Percentiles rank a stretch among this genome's conserved stretches.
Evolutionary conservation across 2,113 vertebrate genomes (phyloP).

Genomic region (Bufo bufo): DNA sequence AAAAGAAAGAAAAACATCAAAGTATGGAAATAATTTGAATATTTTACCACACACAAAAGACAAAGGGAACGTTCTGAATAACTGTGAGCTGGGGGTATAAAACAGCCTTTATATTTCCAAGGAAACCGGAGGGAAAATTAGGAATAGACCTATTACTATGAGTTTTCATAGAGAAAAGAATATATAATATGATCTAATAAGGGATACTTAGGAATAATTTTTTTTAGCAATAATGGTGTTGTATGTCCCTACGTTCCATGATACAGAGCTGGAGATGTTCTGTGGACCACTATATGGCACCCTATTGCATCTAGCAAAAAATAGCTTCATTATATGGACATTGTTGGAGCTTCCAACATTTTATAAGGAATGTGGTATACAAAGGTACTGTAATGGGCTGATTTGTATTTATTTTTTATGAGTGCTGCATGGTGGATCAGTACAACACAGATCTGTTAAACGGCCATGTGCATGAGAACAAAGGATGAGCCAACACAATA

Average conservation of each 20-base stretch:
- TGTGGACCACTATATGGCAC: not conserved
- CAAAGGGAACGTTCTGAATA: not conserved
- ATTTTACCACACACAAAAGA: constrained; percentile 36
- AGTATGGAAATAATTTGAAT: constrained; percentile 29
- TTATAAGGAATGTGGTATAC: too few relatives aligned
- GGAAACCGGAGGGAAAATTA: not conserved
- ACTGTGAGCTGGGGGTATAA: not conserved
- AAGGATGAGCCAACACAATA: too few relatives aligned
- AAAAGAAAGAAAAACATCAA: not conserved
- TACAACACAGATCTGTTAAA: too few relatives aligned
- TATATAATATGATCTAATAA: not conserved
- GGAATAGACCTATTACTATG: not conserved
- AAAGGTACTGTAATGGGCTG: too few relatives aligned
- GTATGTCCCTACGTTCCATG: not conserved
- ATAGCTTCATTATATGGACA: too few relatives aligned
- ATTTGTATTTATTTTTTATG: too few relatives aligned
- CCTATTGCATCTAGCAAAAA: too few relatives aligned
- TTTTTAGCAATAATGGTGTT: not conserved
- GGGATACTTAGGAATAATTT: not conserved
- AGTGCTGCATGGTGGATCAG: too few relatives aligned
- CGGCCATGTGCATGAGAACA: too few relatives aligned
- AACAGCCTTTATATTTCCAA: constrained; percentile 7
- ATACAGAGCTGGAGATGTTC: not conserved
- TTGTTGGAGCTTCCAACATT: too few relatives aligned
- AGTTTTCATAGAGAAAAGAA: not conserved